Percentiles rank a stretch among this genome's conserved stretches.
Conservation (phyloP, 2,797 vertebrate species). For the Zalophus californianus region DNA sequence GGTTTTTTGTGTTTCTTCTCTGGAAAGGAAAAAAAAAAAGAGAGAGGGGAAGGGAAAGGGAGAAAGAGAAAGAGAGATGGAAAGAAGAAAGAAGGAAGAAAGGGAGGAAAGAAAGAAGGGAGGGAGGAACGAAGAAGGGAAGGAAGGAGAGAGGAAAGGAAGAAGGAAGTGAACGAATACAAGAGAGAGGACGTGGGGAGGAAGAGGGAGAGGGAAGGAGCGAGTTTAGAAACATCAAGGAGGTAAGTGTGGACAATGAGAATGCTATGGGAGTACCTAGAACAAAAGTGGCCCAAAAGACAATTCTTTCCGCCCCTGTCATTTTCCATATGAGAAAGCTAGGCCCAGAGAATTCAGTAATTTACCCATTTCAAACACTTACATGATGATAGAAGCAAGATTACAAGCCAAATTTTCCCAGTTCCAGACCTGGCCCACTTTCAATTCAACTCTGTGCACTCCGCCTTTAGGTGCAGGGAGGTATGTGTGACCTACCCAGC, state of each 20-base stretch:
- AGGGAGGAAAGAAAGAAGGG: no score
- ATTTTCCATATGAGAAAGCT: not conserved
- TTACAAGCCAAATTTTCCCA: not conserved
- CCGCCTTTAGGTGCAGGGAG: not conserved
- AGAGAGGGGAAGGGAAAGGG: not conserved
- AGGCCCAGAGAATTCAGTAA: not conserved
- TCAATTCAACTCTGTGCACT: not conserved
- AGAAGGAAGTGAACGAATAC: not conserved
- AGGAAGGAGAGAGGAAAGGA: no score
- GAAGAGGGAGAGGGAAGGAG: no score
- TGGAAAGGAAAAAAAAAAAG: not conserved
- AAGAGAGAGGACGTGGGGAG: not conserved
- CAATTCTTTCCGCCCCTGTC: not conserved
- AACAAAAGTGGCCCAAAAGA: not conserved
- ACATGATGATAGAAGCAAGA: not conserved
- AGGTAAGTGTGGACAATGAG: not conserved
- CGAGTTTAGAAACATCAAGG: not conserved
- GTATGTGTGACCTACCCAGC: not conserved
- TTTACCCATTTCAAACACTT: constrained; percentile 19
- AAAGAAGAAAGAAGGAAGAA: not conserved
- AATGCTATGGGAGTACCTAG: not conserved
- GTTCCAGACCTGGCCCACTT: not conserved
- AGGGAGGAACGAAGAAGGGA: not conserved
- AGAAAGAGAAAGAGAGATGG: not conserved
- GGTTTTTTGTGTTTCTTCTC: not conserved